A percentile compares a stretch with the other conserved stretches of the same genome.
These are phyloP conservation scores for Zhuqinia jingwanae DNA, from an alignment of 2,888 invertebrate genomes.

Conservation along the genomic window DNA sequence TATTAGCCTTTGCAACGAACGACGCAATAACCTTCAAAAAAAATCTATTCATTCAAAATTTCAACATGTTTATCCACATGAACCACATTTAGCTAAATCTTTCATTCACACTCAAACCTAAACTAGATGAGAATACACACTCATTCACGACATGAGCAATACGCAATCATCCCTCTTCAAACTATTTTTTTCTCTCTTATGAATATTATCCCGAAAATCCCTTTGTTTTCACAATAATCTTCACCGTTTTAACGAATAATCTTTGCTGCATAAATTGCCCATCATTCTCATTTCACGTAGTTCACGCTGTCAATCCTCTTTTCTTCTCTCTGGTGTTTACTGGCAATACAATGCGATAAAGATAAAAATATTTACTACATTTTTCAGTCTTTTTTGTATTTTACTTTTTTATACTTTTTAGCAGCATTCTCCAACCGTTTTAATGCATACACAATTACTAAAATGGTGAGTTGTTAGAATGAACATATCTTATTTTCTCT, in stretches of 20 bases:
- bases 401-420: too few species aligned
- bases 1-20: neutral
- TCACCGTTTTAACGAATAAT: constrained; percentile 7
- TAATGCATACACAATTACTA: too few species aligned
- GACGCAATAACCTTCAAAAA: neutral
- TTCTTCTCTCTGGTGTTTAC: too few species aligned
- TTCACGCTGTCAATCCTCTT: neutral
- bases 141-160: too few species aligned
- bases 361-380: neutral
- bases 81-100: constrained; percentile 32
- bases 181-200: neutral
- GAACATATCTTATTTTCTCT: neutral
- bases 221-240: constrained; percentile 33
- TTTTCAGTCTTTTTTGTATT: too few species aligned
- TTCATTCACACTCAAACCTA: neutral
- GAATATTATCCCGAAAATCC: constrained; percentile 1
- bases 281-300: constrained; percentile 4
- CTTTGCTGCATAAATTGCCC: neutral
- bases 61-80: constrained; percentile 11
- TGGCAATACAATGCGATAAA: too few species aligned
- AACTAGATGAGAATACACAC: neutral
- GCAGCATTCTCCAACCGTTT: too few species aligned
- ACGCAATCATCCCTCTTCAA: neutral
- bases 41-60: constrained; percentile 17
- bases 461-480: too few species aligned